Evolutionary conservation across 2,888 invertebrate genomes (phyloP), one percentile per base, ranked within the genome.

Genomic region (Drosophila anceps): DNA sequence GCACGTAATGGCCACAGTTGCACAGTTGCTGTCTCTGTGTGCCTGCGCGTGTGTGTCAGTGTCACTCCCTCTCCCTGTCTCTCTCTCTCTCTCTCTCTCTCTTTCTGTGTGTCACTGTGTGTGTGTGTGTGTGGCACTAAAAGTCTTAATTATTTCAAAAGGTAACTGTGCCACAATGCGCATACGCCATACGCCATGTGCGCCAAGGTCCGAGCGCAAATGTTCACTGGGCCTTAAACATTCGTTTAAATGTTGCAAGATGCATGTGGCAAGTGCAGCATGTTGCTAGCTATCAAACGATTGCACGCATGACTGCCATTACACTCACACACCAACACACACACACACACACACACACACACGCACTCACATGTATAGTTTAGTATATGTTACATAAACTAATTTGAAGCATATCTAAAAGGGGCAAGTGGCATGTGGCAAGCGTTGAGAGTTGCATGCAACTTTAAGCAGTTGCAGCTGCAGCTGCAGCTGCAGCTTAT

Each of bases 131-230:
- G 50, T 48, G 39, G 63, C 73, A 76, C 82, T 69, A 69, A 76
- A 83, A 87, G 82, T 84, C 87, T 84, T 84, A 87, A 87, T 87
- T 84, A 87, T 83, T 84, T 79, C 72, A 69, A 78, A 80, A 81
- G 79, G 82, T 80, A 81, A 78, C 71, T 78, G 67, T 41, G 68
- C 35, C 54, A 60, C 54, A 54, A 57, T 79, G 76, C 63, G 72
- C 73, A 76, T 68, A 73, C 61, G 43, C 67, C 73, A 76, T 68
- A 73, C 61, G 43, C 35, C 39, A 41, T 41, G 57, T 41, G 57
- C 57, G 43, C 41, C 57, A 57, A 31, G 57, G 57, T 57, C 57
- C 41, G 33, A 43, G 57, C 43, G 15, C 31, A 33, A 76, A 77
- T 74, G 65, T 39, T 54, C 61, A 48, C 48, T 50, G 33, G 35